Evolutionary conservation across 2,888 invertebrate genomes (phyloP), one percentile per base, ranked within the genome.

Genomic region (Acleris literana): DNA sequence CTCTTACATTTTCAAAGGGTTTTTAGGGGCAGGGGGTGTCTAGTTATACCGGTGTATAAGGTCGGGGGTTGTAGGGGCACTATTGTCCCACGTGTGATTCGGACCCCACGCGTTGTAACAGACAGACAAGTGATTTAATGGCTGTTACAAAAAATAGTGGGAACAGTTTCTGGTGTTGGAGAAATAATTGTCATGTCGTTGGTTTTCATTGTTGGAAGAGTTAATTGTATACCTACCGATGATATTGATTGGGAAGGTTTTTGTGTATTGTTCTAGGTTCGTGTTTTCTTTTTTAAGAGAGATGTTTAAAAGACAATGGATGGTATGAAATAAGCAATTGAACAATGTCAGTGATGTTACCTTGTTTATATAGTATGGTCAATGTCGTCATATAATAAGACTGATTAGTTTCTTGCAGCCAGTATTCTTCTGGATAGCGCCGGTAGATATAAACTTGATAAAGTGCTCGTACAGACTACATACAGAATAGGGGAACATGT

Each of bases 101-200:
- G 76, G 88, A 87, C 90, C 90, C 90, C 90, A 90, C 90, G 90
- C 90, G 82, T 83, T 77, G 88, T 75, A 63, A 71, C 74, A 78
- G 74, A 75, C 72, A 73, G 73, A 84, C 87, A 82, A 84, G 87
- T 90, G 89, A 90, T 90, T 89, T 89, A 90, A 84, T 86, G 83
- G 81, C 81, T 79, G 80, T 78, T 82, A 82, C 82, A 79, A 83
- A 84, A 82, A 80, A 74, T 73, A 71, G 71, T 69, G 72, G 69
- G 72, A 72, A 69, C 70, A 39, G 44, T 56, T 46, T 57, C 61
- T 61, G 64, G 51, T 56, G 60, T 60, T 39, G 44, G 29, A 55
- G 60, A 52, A 48, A 65, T 61, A 39, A 66, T 66, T 52, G 65
- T 66, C 56, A 60, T 56, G 55, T 64, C 51, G 55, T 57, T 57